phyloP scores from a whole-genome alignment of 2,888 invertebrate genomes.

The Dicroscelio sp. region DNA sequence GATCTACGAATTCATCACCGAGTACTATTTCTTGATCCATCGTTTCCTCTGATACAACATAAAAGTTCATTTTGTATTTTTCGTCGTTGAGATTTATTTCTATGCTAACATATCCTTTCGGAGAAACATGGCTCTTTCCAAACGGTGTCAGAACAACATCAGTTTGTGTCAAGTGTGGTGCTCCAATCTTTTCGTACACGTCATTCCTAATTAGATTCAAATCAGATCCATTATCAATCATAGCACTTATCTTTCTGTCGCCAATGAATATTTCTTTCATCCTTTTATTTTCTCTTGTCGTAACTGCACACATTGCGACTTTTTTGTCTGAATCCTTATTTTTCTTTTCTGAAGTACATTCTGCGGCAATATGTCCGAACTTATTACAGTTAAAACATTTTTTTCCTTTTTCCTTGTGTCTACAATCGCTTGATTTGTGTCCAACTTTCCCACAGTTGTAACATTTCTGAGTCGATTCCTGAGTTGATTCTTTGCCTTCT shows the following conservation, averaged over 20 bases:
- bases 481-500: no score
- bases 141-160: slow-evolving; percentile 41
- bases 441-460: slow-evolving; percentile 44
- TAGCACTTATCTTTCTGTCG: background rate
- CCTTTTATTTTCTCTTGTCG: background rate
- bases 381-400: slow-evolving; percentile 63
- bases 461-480: slow-evolving; percentile 2
- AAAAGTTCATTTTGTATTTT: slow-evolving; percentile 25
- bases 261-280: background rate
- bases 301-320: background rate
- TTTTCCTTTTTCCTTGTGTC: slow-evolving; percentile 3
- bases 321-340: background rate
- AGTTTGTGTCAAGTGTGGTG: slow-evolving; percentile 16
- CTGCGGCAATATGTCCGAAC: no score
- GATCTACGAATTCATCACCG: slow-evolving; percentile 54
- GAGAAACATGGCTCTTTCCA: slow-evolving; percentile 17
- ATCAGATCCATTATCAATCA: slow-evolving; percentile 55
- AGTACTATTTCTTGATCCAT: slow-evolving; percentile 46
- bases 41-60: slow-evolving; percentile 50
- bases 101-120: slow-evolving; percentile 11
- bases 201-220: slow-evolving; percentile 52
- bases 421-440: slow-evolving; percentile 34
- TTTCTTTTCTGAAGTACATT: slow-evolving; percentile 34
- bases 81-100: slow-evolving; percentile 29
- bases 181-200: slow-evolving; percentile 15